phyloP scores from a whole-genome alignment of 2,113 vertebrate genomes.

The Chaenogobius annularis region DNA sequence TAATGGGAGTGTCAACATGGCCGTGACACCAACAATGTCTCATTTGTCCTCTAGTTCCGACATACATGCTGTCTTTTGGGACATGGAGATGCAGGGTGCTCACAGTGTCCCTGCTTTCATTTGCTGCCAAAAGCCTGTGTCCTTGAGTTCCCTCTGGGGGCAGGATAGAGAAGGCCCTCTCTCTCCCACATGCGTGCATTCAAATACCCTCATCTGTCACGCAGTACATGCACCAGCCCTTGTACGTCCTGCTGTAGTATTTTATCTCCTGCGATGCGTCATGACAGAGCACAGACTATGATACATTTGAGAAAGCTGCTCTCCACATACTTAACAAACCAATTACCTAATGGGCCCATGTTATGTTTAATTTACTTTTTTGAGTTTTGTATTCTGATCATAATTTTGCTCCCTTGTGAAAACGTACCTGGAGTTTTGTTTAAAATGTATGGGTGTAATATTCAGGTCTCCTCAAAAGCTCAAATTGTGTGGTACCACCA shows the following conservation, averaged over 20 bases:
- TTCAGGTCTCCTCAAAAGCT: too few relatives aligned
- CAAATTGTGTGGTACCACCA: not conserved
- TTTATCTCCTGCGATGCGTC: slow-evolving; percentile 23
- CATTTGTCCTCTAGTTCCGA: slow-evolving; percentile 14
- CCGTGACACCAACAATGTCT: not conserved
- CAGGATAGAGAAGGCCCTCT: slow-evolving; percentile 29
- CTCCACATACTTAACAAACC: slow-evolving; percentile 27
- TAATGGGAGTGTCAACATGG: slow-evolving; percentile 1
- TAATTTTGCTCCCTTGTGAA: too few relatives aligned
- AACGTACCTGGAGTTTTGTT: too few relatives aligned
- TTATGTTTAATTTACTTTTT: too few relatives aligned
- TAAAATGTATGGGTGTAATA: too few relatives aligned
- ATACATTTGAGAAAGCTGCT: slow-evolving; percentile 30
- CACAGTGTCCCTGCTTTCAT: slow-evolving; percentile 35
- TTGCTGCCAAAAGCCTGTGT: slow-evolving; percentile 45
- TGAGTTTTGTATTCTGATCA: too few relatives aligned
- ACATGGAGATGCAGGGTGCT: slow-evolving; percentile 10
- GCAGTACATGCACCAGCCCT: slow-evolving; percentile 4
- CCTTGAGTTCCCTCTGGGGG: slow-evolving; percentile 39
- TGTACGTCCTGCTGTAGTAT: not conserved
- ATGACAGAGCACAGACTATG: slow-evolving; percentile 32
- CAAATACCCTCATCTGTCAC: slow-evolving; percentile 29
- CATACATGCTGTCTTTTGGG: slow-evolving; percentile 11
- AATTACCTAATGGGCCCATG: slow-evolving; percentile 9
- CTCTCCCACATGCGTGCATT: slow-evolving; percentile 23